Evolutionary conservation across 2,888 invertebrate species (phyloP).

Genomic region (Hirtodrosophila trivittata): DNA sequence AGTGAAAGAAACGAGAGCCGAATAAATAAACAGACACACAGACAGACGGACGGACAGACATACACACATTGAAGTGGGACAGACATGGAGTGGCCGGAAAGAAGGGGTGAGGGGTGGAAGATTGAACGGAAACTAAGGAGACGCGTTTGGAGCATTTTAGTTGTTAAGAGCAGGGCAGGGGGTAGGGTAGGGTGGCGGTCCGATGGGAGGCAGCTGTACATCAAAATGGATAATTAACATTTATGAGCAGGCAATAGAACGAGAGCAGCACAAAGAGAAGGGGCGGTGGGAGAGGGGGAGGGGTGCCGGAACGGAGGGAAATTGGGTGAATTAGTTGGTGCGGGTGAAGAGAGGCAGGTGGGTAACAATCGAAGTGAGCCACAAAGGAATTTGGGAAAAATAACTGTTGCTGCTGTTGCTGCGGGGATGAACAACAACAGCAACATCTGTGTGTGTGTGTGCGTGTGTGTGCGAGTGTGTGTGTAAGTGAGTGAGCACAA

Average conservation of each 20-base stretch:
- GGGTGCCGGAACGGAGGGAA: background rate
- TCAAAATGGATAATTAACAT: conserved; percentile 73
- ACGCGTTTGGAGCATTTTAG: too few relatives aligned
- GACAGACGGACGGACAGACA: conserved; percentile 7
- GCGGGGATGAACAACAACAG: conserved; percentile 31
- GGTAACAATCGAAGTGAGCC: conserved; percentile 55
- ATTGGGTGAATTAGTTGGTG: background rate
- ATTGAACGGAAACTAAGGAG: conserved; percentile 44
- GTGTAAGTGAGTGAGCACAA: conserved; percentile 58
- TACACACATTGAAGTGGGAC: conserved; percentile 10
- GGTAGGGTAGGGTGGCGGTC: background rate
- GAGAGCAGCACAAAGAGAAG: conserved; percentile 17
- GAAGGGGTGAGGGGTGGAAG: background rate
- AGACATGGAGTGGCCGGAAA: background rate
- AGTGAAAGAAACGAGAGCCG: conserved; percentile 42
- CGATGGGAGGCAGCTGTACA: conserved; percentile 40
- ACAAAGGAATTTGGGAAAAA: conserved; percentile 58
- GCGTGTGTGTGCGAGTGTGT: conserved; percentile 16
- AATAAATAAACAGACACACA: conserved; percentile 63
- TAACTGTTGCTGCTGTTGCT: conserved; percentile 71
- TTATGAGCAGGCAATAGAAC: conserved; percentile 70
- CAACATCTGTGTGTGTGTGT: conserved; percentile 26
- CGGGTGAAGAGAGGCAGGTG: conserved; percentile 23
- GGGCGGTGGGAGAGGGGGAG: background rate
- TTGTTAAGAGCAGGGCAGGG: background rate